Evolutionary conservation across 1,140 invertebrate species (phyloP).

Genomic region (Listronotus bonariensis): DNA sequence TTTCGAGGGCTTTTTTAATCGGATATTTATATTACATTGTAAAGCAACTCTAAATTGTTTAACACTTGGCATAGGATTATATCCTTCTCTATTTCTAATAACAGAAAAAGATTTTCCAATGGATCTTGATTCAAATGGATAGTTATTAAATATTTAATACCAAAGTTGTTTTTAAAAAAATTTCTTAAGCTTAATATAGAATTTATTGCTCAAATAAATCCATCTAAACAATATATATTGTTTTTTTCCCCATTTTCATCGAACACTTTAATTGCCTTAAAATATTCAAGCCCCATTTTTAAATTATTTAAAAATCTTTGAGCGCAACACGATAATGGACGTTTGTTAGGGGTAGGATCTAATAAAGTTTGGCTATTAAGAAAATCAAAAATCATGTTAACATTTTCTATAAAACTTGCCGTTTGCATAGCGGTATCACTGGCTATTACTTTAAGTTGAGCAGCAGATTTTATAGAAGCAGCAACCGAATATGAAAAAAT

Average conservation of each 20-base stretch:
- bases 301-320: no score
- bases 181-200: constrained; percentile 1
- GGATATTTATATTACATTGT: constrained; percentile 12
- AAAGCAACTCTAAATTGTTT: constrained; percentile 21
- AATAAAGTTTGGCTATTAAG: no score
- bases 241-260: constrained; percentile 3
- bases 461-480: constrained; percentile 40
- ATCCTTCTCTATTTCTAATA: constrained; percentile 23
- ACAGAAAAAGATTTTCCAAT: no score
- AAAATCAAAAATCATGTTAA: no score
- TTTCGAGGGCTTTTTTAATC: constrained; percentile 12
- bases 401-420: not conserved
- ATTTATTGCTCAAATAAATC: no score
- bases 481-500: constrained; percentile 37
- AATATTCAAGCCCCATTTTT: not conserved
- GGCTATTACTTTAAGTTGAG: constrained; percentile 14
- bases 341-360: no score
- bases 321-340: no score
- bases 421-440: not conserved
- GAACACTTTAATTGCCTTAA: not conserved
- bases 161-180: not conserved
- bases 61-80: constrained; percentile 34
- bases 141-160: constrained; percentile 16
- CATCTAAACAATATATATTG: not conserved
- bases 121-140: constrained; percentile 23